phyloP scores from a whole-genome alignment of 2,797 vertebrate species.

The Hydrocynus forskahlii region DNA sequence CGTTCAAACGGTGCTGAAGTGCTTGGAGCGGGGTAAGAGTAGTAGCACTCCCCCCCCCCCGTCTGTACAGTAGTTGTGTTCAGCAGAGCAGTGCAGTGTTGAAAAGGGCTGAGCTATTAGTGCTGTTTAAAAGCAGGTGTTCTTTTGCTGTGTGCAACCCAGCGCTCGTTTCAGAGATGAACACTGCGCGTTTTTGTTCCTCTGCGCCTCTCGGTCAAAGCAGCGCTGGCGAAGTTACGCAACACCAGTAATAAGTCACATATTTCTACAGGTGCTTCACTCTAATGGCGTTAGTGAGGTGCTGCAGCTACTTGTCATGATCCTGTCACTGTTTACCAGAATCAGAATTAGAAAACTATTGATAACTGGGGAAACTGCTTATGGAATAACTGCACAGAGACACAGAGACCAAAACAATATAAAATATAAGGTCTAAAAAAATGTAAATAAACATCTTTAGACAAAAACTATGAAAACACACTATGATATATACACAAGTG shows the following conservation, averaged over 20 bases:
- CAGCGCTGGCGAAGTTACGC: slow-evolving; percentile 18
- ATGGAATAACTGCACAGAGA: too few relatives aligned
- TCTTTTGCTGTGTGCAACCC: neutral
- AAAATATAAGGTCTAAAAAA: too few relatives aligned
- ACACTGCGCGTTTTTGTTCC: neutral
- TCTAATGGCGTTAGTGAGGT: neutral
- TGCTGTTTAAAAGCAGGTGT: neutral
- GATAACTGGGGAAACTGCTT: too few relatives aligned
- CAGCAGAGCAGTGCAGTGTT: neutral
- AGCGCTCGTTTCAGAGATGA: slow-evolving; percentile 3
- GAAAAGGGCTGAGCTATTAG: neutral
- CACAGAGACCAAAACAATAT: too few relatives aligned
- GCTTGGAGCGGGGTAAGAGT: too few relatives aligned
- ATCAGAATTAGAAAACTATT: too few relatives aligned
- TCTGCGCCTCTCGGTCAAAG: neutral
- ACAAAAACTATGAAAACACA: too few relatives aligned
- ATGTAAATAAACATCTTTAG: too few relatives aligned
- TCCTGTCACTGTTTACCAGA: too few relatives aligned
- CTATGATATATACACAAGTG: too few relatives aligned
- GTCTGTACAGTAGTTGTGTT: neutral
- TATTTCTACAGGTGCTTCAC: slow-evolving; percentile 41
- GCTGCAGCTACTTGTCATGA: neutral
- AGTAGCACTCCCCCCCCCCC: neutral
- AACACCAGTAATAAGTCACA: neutral
- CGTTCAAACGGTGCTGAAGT: too few relatives aligned